phyloP scores from a whole-genome alignment of 1,140 invertebrate genomes.

The Pollicipes pollicipes region DNA sequence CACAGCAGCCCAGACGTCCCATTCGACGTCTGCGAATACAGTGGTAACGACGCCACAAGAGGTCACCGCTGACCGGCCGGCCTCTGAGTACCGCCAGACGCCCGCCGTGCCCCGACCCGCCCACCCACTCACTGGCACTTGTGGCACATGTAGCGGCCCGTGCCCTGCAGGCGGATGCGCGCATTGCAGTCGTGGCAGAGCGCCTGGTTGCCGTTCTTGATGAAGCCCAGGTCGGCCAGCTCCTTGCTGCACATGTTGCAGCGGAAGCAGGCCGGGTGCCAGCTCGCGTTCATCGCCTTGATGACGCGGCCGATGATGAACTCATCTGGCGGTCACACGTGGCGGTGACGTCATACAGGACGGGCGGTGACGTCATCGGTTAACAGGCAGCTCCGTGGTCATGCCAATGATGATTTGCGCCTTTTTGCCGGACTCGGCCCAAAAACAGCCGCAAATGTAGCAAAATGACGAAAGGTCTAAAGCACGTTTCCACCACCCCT shows the following conservation, averaged over 20 bases:
- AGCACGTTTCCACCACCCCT: no score
- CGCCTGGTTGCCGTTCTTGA: conserved; percentile 55
- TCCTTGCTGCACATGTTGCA: conserved; percentile 82
- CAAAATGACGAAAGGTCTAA: no score
- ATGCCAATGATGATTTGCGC: not conserved
- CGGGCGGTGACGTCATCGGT: not conserved
- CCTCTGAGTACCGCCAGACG: no score
- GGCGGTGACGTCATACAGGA: not conserved
- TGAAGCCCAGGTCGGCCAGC: conserved; percentile 91
- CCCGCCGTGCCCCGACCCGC: no score
- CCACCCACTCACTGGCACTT: conserved; percentile 67
- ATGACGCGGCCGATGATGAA: conserved; percentile 96
- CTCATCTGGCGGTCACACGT: conserved; percentile 58
- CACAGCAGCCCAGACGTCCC: no score
- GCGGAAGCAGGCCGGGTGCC: conserved; percentile 94
- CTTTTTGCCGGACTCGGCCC: not conserved
- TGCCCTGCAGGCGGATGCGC: conserved; percentile 78
- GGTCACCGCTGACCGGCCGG: no score
- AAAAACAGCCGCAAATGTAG: no score
- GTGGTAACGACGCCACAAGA: no score
- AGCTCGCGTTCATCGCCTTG: conserved; percentile 96
- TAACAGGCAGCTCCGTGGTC: not conserved
- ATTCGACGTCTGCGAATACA: no score
- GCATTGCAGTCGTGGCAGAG: conserved; percentile 95
- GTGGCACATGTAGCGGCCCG: conserved; percentile 93